Conservation (phyloP, 2,113 vertebrate genomes). For the Eudorcas thomsonii region DNA sequence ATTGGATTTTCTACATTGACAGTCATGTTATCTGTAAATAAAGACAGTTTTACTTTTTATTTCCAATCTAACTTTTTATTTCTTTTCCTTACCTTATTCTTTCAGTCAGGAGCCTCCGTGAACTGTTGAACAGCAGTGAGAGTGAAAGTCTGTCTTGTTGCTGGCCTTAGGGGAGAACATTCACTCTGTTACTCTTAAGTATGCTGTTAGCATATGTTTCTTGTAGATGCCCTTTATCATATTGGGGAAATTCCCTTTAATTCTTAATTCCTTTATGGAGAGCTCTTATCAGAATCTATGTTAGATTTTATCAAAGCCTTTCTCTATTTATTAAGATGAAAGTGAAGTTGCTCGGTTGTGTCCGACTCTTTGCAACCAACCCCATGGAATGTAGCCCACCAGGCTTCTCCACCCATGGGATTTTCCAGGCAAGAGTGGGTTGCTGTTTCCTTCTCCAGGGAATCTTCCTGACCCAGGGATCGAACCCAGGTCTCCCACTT, state of each 20-base stretch:
- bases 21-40: background rate
- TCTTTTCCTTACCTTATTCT: background rate
- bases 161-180: background rate
- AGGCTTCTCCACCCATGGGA: background rate
- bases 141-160: background rate
- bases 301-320: background rate
- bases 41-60: background rate
- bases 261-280: background rate
- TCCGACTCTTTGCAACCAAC: fast-evolving
- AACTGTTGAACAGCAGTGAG: background rate
- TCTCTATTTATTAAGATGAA: background rate
- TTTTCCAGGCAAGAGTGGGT: background rate
- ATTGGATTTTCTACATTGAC: background rate
- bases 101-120: background rate
- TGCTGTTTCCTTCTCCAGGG: background rate
- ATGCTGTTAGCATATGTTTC: background rate
- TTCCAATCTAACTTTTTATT: background rate
- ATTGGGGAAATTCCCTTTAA: background rate
- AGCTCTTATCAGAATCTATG: background rate
- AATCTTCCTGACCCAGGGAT: background rate
- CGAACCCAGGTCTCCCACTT: background rate
- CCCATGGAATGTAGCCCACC: background rate
- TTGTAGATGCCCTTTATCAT: background rate
- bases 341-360: background rate
- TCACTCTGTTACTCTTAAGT: background rate